Evolutionary conservation across 2,888 invertebrate species (phyloP).

Genomic region (Parthenolecanium corni): DNA sequence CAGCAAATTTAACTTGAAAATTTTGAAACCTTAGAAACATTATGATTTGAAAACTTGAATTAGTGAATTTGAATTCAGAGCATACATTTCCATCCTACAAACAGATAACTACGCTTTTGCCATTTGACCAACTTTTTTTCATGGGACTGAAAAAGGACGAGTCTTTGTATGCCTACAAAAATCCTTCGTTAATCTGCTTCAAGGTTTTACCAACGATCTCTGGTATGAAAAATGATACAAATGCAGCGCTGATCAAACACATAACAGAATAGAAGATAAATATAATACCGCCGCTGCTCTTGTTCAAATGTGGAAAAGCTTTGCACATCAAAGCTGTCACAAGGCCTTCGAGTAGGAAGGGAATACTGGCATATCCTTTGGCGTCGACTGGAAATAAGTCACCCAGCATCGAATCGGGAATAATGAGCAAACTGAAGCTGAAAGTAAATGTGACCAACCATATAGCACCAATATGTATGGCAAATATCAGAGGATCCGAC

Average conservation of each 20-base stretch:
- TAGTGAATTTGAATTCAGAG: too few relatives aligned
- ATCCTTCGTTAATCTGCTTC: constrained; percentile 1
- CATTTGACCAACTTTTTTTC: too few relatives aligned
- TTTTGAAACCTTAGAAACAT: too few relatives aligned
- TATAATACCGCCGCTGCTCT: constrained; percentile 39
- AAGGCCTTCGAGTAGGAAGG: constrained; percentile 40
- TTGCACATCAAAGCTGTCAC: constrained; percentile 46
- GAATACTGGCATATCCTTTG: constrained; percentile 41
- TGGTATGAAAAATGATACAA: constrained; percentile 7
- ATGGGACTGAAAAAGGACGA: too few relatives aligned
- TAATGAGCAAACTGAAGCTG: constrained; percentile 44
- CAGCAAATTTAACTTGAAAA: too few relatives aligned
- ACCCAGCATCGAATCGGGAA: constrained; percentile 48
- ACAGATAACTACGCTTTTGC: too few relatives aligned
- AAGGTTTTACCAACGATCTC: constrained; percentile 18
- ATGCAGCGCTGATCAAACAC: not conserved
- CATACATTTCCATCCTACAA: too few relatives aligned
- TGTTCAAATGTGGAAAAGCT: constrained; percentile 42
- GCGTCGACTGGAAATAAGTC: constrained; percentile 46
- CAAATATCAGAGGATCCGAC: constrained; percentile 32
- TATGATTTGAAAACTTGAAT: too few relatives aligned
- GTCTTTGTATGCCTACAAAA: not conserved
- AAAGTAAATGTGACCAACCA: constrained; percentile 44
- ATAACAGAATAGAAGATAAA: constrained; percentile 27
- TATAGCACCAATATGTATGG: constrained; percentile 42